Percentiles rank a stretch among this genome's conserved stretches.
Evolutionary conservation across 2,888 invertebrate species (phyloP).

Genomic region (Gastracanthus pulcherrimus): DNA sequence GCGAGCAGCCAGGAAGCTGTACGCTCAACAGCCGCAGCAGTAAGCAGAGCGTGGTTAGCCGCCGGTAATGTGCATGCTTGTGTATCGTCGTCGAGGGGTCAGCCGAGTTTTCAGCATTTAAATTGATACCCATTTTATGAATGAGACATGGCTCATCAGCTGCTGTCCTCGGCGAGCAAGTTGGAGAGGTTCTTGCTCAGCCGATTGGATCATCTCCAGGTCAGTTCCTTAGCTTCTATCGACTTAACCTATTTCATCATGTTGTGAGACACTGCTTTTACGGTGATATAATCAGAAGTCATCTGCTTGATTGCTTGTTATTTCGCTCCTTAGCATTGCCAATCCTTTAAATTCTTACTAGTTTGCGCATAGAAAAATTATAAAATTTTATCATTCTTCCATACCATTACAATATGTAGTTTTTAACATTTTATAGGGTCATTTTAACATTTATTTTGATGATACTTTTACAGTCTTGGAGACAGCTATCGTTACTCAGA

Average conservation of each 20-base stretch:
- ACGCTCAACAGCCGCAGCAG: neutral
- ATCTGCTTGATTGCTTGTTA: neutral
- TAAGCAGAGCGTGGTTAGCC: conserved; percentile 13
- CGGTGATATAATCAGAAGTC: conserved; percentile 47
- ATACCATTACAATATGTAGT: too few relatives aligned
- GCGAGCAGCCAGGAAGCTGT: neutral
- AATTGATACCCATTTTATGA: conserved; percentile 25
- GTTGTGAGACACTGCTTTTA: conserved; percentile 50
- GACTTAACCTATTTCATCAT: conserved; percentile 67
- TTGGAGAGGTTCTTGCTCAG: conserved; percentile 79
- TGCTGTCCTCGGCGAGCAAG: conserved; percentile 80
- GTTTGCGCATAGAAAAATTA: neutral
- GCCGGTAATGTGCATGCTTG: conserved; percentile 39
- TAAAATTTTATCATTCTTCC: too few relatives aligned
- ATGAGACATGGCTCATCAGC: conserved; percentile 81
- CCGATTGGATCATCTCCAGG: conserved; percentile 74
- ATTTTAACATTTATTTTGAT: neutral
- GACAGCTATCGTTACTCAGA: conserved; percentile 72
- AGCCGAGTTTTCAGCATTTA: conserved; percentile 9
- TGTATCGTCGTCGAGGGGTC: conserved; percentile 21
- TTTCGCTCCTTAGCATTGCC: neutral
- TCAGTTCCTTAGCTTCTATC: conserved; percentile 64
- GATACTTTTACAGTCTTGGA: conserved; percentile 69
- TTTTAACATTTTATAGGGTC: neutral
- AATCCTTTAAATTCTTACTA: neutral